Evolutionary conservation across 1,140 invertebrate species (phyloP).

Genomic region (Plectus sambesii): DNA sequence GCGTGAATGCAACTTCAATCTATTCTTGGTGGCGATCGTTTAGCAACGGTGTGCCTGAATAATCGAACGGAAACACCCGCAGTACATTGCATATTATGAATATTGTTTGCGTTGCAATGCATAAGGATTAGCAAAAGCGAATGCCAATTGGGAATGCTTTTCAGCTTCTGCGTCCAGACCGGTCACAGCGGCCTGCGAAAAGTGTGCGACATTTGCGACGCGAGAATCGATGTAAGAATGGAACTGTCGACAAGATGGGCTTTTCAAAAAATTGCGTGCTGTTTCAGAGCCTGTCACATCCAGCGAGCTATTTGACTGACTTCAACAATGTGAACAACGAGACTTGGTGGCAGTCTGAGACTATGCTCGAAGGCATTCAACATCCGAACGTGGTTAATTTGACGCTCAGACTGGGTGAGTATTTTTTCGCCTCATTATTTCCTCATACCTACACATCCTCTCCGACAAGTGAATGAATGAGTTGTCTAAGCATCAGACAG

Average conservation of each 20-base stretch:
- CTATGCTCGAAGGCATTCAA: constrained; percentile 82
- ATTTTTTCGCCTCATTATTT: no score
- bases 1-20: no score
- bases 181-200: constrained; percentile 26
- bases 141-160: constrained; percentile 4
- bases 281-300: constrained; percentile 55
- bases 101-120: not conserved
- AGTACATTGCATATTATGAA: no score
- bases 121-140: not conserved
- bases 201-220: constrained; percentile 40
- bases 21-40: no score
- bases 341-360: constrained; percentile 98
- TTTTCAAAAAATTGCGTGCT: constrained; percentile 47
- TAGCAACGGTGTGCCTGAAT: no score
- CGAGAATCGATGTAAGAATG: constrained; percentile 8
- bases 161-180: constrained; percentile 67
- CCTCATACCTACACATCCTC: no score
- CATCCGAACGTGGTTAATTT: constrained; percentile 80
- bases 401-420: constrained; percentile 69
- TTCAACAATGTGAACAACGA: constrained; percentile 72
- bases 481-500: no score
- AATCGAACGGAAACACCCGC: no score
- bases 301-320: constrained; percentile 73
- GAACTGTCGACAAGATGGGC: no score
- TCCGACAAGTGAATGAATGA: no score